Evolutionary conservation across 2,797 vertebrate genomes (phyloP).

Genomic region (Phalanger gymnotis): DNA sequence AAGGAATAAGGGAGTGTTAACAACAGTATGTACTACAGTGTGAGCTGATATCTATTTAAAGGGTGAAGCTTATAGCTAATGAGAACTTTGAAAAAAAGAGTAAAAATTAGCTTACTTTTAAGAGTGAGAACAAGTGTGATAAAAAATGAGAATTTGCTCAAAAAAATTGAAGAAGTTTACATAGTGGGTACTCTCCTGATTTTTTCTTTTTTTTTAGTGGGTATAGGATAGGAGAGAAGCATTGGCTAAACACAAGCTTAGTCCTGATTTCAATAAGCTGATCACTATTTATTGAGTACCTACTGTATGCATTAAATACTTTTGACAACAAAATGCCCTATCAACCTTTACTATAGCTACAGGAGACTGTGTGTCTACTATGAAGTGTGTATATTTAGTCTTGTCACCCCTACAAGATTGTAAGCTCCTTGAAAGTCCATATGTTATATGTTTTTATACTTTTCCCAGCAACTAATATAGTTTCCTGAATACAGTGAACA

Average conservation of each 20-base stretch:
- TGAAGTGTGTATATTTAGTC: neutral
- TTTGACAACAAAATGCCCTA: neutral
- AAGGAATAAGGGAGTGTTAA: neutral
- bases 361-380: neutral
- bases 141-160: neutral
- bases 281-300: too few relatives aligned
- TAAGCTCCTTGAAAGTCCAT: neutral
- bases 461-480: neutral
- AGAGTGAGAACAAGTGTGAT: neutral
- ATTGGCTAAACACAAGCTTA: too few relatives aligned
- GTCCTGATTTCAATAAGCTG: neutral
- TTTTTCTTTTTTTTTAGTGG: neutral
- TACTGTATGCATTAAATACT: neutral
- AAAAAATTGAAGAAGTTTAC: neutral
- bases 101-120: slow-evolving; percentile 6
- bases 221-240: neutral
- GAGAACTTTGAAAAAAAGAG: neutral
- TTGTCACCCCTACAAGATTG: neutral
- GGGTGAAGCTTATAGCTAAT: slow-evolving; percentile 13
- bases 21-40: neutral
- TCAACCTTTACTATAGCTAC: neutral
- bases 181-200: neutral
- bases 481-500: neutral
- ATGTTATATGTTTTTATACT: neutral
- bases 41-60: slow-evolving; percentile 7